A percentile compares a stretch with the other conserved stretches of the same genome.
phyloP scores from a whole-genome alignment of 2,888 invertebrate species.

The Micropterix aruncella region DNA sequence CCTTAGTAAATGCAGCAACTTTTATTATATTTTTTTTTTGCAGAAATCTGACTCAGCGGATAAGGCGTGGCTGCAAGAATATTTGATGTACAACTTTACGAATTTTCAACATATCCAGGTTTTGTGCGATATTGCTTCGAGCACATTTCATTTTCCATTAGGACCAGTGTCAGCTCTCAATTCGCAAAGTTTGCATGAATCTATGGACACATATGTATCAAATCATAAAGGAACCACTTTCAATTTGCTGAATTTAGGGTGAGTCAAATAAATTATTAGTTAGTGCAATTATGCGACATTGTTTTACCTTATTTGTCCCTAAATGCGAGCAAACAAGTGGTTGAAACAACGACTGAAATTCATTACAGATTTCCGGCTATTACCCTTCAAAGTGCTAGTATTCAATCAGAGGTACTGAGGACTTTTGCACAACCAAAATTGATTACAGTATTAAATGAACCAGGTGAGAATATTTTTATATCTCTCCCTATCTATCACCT shows the following conservation, averaged over 20 bases:
- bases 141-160: not conserved
- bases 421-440: not conserved
- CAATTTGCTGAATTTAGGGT: not conserved
- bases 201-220: not conserved
- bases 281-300: too few species aligned
- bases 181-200: not conserved
- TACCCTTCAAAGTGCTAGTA: not conserved
- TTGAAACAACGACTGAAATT: too few species aligned
- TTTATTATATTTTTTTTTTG: not conserved
- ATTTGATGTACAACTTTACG: not conserved
- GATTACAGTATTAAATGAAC: not conserved
- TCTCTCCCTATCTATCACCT: too few species aligned
- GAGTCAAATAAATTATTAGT: too few species aligned
- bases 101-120: not conserved
- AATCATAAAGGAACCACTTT: not conserved
- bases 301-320: too few species aligned
- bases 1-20: not conserved
- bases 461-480: too few species aligned
- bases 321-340: too few species aligned
- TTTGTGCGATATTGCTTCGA: not conserved
- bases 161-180: not conserved
- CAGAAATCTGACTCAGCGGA: not conserved
- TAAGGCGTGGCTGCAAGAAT: not conserved
- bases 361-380: not conserved
- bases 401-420: not conserved